Evolutionary conservation across 2,113 vertebrate species (phyloP), one percentile per base, ranked within the genome.

Genomic region (Eubucco bourcierii): DNA sequence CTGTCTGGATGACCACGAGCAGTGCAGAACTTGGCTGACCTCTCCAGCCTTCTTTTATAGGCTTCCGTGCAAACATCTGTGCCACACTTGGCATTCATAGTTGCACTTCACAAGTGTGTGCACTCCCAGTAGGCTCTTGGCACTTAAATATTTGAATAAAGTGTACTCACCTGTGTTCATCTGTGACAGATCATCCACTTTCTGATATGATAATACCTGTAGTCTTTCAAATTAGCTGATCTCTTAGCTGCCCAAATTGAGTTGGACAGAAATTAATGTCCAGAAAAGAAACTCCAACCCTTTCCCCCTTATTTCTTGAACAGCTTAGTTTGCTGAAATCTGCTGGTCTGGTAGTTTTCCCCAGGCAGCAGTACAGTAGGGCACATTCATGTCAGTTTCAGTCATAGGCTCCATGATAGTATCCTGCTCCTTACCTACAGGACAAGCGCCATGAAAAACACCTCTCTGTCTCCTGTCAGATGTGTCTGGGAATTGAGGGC

Each of bases 1-100:
- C 53, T 88, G 53, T 83, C 92, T 83, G 85, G 37, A 71, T 53
- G 39, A 14, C 88, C 47, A 21, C 0, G 0, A 72, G 88, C 58
- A 50, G 67, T 21, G 53, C 9, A 2, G 56, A 79, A 85, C 84
- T 94, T 94, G 80, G 84, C 79, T 94, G 94, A 94, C 91, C 89
- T 94, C 85, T 84, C 87, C 34, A 86, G 70, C 68, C 65, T 63
- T 80, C 85, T 58, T 76, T 90, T 71, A 53, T 59, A 65, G 67
- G 63, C 66, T 88, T 80, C 59, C 5, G 6, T 83, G 65, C 29
- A 23, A 39, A 8, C 6, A 31, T 75, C 63, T 66, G 56, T 77
- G 84, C 67, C 90, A 56, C 21, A 46, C 4, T 9, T 31, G 39
- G 37, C 63, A 75, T 56, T 27, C 77, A 72, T 7, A 80, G 55